Conservation (phyloP, 1,140 invertebrate species). For the Drosophila bifasciata region DNA sequence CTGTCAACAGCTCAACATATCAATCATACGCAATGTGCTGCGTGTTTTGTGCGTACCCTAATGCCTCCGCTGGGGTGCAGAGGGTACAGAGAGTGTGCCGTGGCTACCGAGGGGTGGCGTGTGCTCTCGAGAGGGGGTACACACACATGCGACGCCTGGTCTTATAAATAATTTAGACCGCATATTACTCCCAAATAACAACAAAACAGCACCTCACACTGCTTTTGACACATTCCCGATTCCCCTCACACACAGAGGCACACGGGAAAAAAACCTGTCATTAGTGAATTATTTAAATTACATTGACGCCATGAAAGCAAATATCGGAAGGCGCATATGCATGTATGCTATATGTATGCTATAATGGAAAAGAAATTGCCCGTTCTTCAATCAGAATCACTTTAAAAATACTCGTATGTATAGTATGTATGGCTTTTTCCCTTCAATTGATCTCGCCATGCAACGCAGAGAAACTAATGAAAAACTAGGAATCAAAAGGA, state of each 20-base stretch:
- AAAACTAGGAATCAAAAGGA: too few relatives aligned
- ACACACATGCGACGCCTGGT: slow-evolving; percentile 44
- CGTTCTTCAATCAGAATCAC: neutral
- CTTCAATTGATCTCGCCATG: too few relatives aligned
- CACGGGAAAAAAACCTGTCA: slow-evolving; percentile 40
- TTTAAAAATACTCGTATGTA: too few relatives aligned
- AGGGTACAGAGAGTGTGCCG: too few relatives aligned
- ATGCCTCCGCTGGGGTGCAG: slow-evolving; percentile 35
- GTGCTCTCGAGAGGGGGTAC: slow-evolving; percentile 5
- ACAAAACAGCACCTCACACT: slow-evolving; percentile 25
- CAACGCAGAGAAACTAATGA: too few relatives aligned
- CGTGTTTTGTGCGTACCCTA: slow-evolving; percentile 60
- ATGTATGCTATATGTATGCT: too few relatives aligned
- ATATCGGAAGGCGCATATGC: slow-evolving; percentile 14
- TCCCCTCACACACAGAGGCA: neutral
- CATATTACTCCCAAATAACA: slow-evolving; percentile 62
- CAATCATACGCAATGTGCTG: slow-evolving; percentile 76
- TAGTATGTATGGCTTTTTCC: too few relatives aligned
- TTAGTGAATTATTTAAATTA: slow-evolving; percentile 76
- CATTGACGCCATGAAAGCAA: slow-evolving; percentile 40
- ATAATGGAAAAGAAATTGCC: slow-evolving; percentile 29
- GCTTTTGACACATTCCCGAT: slow-evolving; percentile 29
- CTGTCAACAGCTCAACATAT: slow-evolving; percentile 80
- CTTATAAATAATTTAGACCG: slow-evolving; percentile 73
- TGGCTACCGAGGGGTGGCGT: too few relatives aligned